These are phyloP conservation scores for Dicyrtoma fusca DNA, from an alignment of 2,888 invertebrate species.

Conservation along the genomic window DNA sequence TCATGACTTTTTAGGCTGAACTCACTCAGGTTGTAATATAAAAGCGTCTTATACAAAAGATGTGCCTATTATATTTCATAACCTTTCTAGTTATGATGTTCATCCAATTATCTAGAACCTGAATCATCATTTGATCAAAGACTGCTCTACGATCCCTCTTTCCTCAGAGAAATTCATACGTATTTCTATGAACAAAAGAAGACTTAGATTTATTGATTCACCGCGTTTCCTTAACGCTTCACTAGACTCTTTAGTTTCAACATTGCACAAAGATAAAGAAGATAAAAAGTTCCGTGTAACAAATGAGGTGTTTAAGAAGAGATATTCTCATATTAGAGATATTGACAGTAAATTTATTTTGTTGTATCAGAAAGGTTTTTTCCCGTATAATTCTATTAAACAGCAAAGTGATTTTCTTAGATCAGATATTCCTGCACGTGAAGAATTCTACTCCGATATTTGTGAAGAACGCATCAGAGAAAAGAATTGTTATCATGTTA, in stretches of 20 bases:
- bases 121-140: not conserved
- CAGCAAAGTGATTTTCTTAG: not conserved
- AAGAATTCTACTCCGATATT: conserved; percentile 11
- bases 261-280: no score
- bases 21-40: not conserved
- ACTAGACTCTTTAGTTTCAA: not conserved
- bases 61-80: not conserved
- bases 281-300: no score
- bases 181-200: not conserved
- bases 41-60: not conserved
- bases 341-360: not conserved
- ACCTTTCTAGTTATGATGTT: not conserved
- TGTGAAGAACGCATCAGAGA: not conserved
- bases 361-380: conserved; percentile 7
- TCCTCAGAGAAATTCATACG: not conserved
- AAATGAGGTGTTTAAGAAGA: no score
- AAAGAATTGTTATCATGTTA: conserved; percentile 4
- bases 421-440: not conserved
- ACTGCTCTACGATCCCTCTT: not conserved
- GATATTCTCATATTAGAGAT: no score
- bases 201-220: not conserved
- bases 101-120: not conserved
- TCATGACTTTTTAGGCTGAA: not conserved
- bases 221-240: not conserved
- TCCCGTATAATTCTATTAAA: not conserved